Conservation (phyloP, 1,140 invertebrate genomes). For the Drepana arcuata region DNA sequence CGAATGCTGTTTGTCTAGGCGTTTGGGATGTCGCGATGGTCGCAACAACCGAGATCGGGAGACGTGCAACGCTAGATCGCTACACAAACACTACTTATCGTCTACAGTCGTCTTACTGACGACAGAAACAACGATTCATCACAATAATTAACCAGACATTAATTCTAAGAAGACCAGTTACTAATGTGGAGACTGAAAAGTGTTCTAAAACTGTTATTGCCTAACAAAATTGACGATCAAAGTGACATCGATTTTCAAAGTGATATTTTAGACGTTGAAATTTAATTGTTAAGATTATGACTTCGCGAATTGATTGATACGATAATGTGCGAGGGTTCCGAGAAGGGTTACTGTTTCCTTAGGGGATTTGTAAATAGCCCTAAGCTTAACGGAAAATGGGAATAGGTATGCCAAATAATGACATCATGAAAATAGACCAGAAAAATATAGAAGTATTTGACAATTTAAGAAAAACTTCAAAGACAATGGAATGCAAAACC, state of each 20-base stretch:
- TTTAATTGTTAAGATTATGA: conserved; percentile 24
- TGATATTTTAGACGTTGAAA: conserved; percentile 30
- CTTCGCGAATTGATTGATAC: conserved; percentile 22
- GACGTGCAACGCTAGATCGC: neutral
- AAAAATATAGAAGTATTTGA: too few relatives aligned
- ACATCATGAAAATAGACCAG: too few relatives aligned
- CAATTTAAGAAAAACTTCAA: too few relatives aligned
- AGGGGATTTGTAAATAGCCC: neutral
- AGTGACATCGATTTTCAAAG: conserved; percentile 18
- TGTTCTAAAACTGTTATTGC: conserved; percentile 35
- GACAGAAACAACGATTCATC: conserved; percentile 25
- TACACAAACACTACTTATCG: neutral
- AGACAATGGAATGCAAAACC: too few relatives aligned
- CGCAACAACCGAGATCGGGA: neutral
- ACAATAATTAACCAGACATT: conserved; percentile 29
- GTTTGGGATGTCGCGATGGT: neutral
- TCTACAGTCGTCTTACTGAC: neutral
- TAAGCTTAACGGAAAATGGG: neutral
- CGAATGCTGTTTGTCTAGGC: neutral
- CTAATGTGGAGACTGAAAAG: conserved; percentile 34
- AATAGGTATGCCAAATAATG: neutral
- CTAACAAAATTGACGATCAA: conserved; percentile 21
- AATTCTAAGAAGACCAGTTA: conserved; percentile 32
- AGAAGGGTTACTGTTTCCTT: neutral
- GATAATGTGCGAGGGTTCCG: neutral